These are phyloP conservation scores for Eulithis prunata DNA, from an alignment of 2,888 invertebrate genomes.

Conservation along the genomic window DNA sequence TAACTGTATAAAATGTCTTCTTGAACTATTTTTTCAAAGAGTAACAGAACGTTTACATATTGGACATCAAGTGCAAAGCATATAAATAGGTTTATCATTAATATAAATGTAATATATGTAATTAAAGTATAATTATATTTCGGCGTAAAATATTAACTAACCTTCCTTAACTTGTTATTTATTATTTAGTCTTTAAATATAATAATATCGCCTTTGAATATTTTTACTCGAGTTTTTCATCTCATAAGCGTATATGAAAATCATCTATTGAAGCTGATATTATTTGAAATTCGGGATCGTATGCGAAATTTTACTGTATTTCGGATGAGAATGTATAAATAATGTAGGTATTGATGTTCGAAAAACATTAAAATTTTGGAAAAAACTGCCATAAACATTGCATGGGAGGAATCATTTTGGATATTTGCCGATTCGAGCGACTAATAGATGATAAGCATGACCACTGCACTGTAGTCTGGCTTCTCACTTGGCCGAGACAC, in stretches of 20 bases:
- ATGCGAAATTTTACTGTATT: slow-evolving; percentile 29
- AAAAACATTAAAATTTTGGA: slow-evolving; percentile 31
- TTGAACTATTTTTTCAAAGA: slow-evolving; percentile 20
- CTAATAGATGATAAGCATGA: slow-evolving; percentile 41
- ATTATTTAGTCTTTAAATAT: slow-evolving; percentile 58
- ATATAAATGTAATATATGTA: slow-evolving; percentile 49
- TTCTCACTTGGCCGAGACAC: slow-evolving; percentile 53
- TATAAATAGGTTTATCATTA: slow-evolving; percentile 43
- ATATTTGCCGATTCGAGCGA: slow-evolving; percentile 34
- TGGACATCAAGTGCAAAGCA: slow-evolving; percentile 45
- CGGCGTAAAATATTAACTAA: slow-evolving; percentile 49
- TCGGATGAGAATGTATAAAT: slow-evolving; percentile 34
- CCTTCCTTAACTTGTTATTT: slow-evolving; percentile 66
- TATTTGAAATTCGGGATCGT: slow-evolving; percentile 15
- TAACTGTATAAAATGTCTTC: slow-evolving; percentile 8
- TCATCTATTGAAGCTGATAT: slow-evolving; percentile 28
- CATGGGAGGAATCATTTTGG: slow-evolving; percentile 46
- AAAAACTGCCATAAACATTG: slow-evolving; percentile 45
- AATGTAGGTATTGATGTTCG: slow-evolving; percentile 22
- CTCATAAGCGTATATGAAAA: slow-evolving; percentile 32
- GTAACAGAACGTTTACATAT: slow-evolving; percentile 35
- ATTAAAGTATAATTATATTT: slow-evolving; percentile 47
- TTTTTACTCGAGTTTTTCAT: slow-evolving; percentile 41
- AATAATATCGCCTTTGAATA: slow-evolving; percentile 42
- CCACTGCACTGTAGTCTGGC: slow-evolving; percentile 48